phyloP scores from a whole-genome alignment of 2,113 vertebrate species.

The Aleadryas rufinucha region DNA sequence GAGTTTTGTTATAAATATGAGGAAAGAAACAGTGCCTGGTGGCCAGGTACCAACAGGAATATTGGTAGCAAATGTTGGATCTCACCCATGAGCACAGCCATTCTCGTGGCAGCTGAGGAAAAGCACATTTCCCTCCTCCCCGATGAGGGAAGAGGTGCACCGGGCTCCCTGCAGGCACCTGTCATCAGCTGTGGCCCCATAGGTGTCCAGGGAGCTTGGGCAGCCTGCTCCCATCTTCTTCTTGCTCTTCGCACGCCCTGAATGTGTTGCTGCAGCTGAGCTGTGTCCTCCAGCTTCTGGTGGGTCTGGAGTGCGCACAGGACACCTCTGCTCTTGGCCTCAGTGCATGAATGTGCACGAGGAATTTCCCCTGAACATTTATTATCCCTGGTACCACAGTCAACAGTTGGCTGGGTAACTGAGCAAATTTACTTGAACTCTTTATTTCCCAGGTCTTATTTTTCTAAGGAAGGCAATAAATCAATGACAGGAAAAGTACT shows the following conservation, averaged over 20 bases:
- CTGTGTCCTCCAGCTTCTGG: background rate
- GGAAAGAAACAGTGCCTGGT: background rate
- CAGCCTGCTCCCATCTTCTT: background rate
- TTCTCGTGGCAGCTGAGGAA: background rate
- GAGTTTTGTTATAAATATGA: background rate
- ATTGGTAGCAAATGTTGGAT: background rate
- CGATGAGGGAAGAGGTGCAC: rapidly evolving
- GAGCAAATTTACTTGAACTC: constrained; percentile 65
- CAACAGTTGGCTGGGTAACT: constrained; percentile 59
- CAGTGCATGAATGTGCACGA: background rate
- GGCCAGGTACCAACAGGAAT: background rate
- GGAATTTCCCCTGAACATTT: constrained; percentile 43
- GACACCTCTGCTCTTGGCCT: background rate
- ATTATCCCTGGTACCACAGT: constrained; percentile 46
- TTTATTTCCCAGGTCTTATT: constrained; percentile 65
- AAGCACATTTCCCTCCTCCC: background rate
- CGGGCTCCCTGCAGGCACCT: background rate
- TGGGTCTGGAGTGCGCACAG: background rate
- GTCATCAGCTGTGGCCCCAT: rapidly evolving
- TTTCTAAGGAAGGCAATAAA: constrained; percentile 66
- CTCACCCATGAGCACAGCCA: background rate
- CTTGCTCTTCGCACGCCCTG: background rate
- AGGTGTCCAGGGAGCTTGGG: background rate
- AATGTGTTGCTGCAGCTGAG: background rate
- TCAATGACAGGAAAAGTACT: constrained; percentile 68